Percentiles rank a stretch among this genome's conserved stretches.
These are phyloP conservation scores for Amblyornis subalaris DNA, from an alignment of 2,113 vertebrate genomes.

Conservation along the genomic window DNA sequence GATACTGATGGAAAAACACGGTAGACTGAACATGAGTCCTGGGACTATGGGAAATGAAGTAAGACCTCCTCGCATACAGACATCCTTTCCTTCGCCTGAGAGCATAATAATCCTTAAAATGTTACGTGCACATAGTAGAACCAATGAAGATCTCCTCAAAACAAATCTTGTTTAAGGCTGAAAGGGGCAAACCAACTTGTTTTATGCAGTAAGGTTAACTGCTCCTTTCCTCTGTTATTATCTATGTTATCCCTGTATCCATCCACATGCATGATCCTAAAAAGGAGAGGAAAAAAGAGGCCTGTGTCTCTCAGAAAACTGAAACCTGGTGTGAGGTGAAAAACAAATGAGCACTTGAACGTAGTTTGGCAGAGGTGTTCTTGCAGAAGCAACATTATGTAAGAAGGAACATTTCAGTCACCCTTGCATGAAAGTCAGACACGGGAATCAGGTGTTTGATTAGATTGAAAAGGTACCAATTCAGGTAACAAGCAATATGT, in stretches of 20 bases:
- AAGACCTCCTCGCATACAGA: background rate
- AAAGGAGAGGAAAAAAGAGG: background rate
- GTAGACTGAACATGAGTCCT: background rate
- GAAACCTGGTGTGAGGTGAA: background rate
- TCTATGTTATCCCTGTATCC: background rate
- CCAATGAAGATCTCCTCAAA: background rate
- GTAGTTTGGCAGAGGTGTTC: background rate
- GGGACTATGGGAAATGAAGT: background rate
- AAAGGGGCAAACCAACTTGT: background rate
- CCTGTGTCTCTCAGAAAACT: background rate
- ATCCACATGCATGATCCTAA: background rate
- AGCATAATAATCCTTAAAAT: background rate
- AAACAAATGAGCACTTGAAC: background rate
- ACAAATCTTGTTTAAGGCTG: background rate
- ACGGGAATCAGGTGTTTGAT: background rate
- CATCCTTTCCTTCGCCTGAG: background rate
- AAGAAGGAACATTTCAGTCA: background rate
- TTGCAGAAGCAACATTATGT: background rate
- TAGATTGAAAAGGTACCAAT: background rate
- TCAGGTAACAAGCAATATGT: background rate
- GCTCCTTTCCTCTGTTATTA: background rate
- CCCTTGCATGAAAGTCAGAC: background rate
- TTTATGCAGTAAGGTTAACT: background rate
- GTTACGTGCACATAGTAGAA: fast-evolving
- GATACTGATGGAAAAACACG: background rate